A percentile compares a stretch with the other conserved stretches of the same genome.
phyloP scores from a whole-genome alignment of 2,797 vertebrate species.

The Heliangelus exortis region DNA sequence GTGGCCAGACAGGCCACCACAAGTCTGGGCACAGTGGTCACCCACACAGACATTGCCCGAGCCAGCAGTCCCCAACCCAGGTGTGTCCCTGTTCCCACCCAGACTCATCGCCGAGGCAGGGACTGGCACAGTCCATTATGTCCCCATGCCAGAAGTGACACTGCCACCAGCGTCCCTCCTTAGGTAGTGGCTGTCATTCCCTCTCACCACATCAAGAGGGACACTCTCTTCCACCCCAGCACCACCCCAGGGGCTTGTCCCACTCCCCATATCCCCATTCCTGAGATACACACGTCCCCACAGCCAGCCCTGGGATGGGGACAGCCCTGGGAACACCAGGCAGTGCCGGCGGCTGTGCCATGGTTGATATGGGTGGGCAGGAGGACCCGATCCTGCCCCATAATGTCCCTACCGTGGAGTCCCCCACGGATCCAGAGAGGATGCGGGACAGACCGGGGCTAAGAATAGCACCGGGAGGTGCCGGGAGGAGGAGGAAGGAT shows the following conservation, averaged over 20 bases:
- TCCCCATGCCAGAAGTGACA: not conserved
- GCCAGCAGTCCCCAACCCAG: fast-evolving
- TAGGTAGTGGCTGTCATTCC: not conserved
- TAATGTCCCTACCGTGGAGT: too few species aligned
- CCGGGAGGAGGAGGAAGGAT: slow-evolving; percentile 53
- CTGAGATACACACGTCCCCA: too few species aligned
- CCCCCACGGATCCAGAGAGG: not conserved
- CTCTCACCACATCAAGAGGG: not conserved
- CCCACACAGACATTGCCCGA: not conserved
- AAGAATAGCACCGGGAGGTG: slow-evolving; percentile 33
- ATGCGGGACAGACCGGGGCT: slow-evolving; percentile 49
- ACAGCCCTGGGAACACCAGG: not conserved
- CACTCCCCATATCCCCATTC: too few species aligned
- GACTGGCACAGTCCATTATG: too few species aligned
- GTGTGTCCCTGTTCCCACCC: too few species aligned
- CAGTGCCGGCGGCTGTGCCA: fast-evolving
- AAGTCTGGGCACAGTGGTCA: not conserved
- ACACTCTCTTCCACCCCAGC: too few species aligned
- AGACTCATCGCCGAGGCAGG: fast-evolving
- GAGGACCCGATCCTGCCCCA: not conserved
- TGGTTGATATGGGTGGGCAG: not conserved
- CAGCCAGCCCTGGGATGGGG: fast-evolving
- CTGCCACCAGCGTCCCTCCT: fast-evolving
- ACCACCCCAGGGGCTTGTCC: fast-evolving
- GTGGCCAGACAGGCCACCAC: fast-evolving